These are phyloP conservation scores for Reticulitermes speratus DNA, from an alignment of 1,140 invertebrate species.

Conservation along the genomic window DNA sequence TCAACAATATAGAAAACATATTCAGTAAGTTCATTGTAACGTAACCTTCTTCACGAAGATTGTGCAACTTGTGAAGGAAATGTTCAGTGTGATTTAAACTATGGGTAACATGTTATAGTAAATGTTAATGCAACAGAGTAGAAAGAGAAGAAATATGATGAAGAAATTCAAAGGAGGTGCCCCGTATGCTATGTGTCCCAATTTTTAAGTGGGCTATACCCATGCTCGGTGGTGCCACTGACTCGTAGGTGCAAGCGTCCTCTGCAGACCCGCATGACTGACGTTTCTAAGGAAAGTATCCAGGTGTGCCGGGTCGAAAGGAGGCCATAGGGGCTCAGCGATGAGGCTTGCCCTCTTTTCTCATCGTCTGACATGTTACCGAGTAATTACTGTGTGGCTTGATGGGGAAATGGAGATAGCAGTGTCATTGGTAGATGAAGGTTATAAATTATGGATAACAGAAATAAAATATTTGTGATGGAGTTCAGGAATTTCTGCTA, in stretches of 20 bases:
- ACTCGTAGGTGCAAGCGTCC: not conserved
- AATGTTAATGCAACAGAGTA: too few species aligned
- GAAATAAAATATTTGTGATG: too few species aligned
- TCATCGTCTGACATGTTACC: not conserved
- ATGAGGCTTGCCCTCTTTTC: not conserved
- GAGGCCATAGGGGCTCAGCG: not conserved
- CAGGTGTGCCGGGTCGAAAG: slow-evolving; percentile 1
- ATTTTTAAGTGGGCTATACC: not conserved
- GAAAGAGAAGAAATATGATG: too few species aligned
- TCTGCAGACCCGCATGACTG: not conserved
- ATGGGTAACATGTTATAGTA: too few species aligned
- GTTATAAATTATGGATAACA: not conserved
- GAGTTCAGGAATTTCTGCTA: too few species aligned
- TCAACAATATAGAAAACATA: too few species aligned
- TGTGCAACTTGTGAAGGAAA: too few species aligned
- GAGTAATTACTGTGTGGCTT: not conserved
- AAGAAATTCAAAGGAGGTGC: too few species aligned
- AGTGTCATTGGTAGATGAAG: not conserved
- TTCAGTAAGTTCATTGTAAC: too few species aligned
- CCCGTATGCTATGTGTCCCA: too few species aligned
- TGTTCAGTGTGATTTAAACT: too few species aligned
- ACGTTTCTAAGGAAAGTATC: not conserved
- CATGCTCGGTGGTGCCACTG: not conserved
- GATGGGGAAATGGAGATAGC: not conserved
- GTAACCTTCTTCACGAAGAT: too few species aligned